A percentile compares a stretch with the other conserved stretches of the same genome.
These are phyloP conservation scores for Chalcis sispes DNA, from an alignment of 2,888 invertebrate genomes.

Conservation along the genomic window DNA sequence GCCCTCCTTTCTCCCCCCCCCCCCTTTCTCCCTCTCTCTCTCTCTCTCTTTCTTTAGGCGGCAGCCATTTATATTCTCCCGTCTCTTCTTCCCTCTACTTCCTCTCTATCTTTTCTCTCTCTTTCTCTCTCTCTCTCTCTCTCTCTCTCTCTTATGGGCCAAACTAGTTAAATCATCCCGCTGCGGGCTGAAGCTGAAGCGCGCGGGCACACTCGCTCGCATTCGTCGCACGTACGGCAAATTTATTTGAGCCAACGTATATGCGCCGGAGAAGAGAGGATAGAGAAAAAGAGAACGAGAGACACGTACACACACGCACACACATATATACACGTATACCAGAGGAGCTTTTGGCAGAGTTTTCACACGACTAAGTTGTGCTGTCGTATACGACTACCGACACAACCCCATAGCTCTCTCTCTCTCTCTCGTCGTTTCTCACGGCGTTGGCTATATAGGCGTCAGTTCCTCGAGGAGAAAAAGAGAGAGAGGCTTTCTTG, in stretches of 20 bases:
- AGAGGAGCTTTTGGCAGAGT: constrained; percentile 33
- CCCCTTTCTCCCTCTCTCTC: background rate
- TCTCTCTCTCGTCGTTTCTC: too few relatives aligned
- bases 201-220: too few relatives aligned
- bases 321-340: background rate
- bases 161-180: constrained; percentile 64
- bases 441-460: too few relatives aligned
- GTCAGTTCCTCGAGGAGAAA: too few relatives aligned
- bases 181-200: constrained; percentile 59
- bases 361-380: background rate
- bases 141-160: background rate
- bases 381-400: background rate
- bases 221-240: constrained; percentile 72
- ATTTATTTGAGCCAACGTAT: constrained; percentile 73
- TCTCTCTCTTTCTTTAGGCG: too few relatives aligned
- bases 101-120: background rate
- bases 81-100: background rate
- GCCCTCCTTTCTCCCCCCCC: background rate
- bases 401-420: too few relatives aligned
- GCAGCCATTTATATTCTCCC: too few relatives aligned
- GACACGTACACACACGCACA: too few relatives aligned
- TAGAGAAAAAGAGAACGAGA: constrained; percentile 5
- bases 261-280: constrained; percentile 38
- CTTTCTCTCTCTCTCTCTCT: too few relatives aligned
- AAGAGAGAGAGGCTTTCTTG: too few relatives aligned